phyloP scores from a whole-genome alignment of 2,888 invertebrate genomes.

The Heteromurus nitidus region DNA sequence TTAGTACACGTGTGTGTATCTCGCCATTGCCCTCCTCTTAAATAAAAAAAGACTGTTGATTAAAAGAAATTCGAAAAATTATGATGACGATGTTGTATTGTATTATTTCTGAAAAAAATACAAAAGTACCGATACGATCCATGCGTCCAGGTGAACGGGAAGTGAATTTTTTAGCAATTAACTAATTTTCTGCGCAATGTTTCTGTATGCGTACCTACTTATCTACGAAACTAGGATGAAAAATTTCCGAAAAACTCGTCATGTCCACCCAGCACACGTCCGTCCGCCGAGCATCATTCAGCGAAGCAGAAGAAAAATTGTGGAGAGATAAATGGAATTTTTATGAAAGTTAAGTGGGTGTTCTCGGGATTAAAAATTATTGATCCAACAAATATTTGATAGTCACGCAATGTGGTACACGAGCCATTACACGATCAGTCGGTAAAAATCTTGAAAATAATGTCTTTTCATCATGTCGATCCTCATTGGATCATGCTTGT shows the following conservation, averaged over 20 bases:
- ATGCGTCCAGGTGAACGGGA: neutral
- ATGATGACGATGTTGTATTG: too few species aligned
- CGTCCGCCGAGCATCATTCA: neutral
- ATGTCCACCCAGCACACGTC: constrained; percentile 1
- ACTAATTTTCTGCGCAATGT: constrained; percentile 5
- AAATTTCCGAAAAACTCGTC: constrained; percentile 40
- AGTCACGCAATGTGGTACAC: constrained; percentile 63
- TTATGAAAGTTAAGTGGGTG: constrained; percentile 23
- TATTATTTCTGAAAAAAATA: too few species aligned
- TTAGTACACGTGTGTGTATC: too few species aligned
- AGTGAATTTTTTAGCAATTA: constrained; percentile 11
- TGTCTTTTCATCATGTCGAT: constrained; percentile 43
- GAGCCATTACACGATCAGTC: constrained; percentile 22
- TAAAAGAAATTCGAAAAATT: too few species aligned
- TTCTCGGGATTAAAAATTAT: constrained; percentile 41
- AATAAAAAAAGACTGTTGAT: neutral
- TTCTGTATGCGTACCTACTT: neutral
- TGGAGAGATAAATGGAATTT: constrained; percentile 9
- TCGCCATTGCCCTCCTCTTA: too few species aligned
- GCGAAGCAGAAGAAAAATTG: constrained; percentile 15
- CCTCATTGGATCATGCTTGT: constrained; percentile 16
- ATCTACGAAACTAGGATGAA: constrained; percentile 18
- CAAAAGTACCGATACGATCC: too few species aligned
- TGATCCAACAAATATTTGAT: constrained; percentile 58
- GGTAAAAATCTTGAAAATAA: constrained; percentile 58